Evolutionary conservation across 2,797 vertebrate genomes (phyloP).

Genomic region (Anas bahamensis): DNA sequence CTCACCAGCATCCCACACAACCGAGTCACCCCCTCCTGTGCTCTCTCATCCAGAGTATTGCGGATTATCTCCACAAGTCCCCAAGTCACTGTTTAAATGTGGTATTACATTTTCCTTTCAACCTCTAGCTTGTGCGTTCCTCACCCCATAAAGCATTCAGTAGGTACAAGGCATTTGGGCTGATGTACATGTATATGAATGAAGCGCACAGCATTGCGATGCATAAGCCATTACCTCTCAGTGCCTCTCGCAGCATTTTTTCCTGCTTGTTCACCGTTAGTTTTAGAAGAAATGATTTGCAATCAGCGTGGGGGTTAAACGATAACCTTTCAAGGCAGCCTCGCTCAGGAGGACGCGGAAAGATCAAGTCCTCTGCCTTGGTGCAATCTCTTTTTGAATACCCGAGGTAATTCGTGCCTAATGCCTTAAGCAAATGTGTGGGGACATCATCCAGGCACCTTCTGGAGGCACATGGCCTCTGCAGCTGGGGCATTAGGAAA

Average conservation of each 20-base stretch:
- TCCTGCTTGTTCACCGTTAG: not conserved
- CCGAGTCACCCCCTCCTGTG: not conserved
- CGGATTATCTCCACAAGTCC: not conserved
- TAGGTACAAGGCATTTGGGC: not conserved
- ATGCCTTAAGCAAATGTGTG: accelerated
- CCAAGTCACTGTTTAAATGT: not conserved
- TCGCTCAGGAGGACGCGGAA: not conserved
- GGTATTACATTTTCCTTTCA: slow-evolving; percentile 11
- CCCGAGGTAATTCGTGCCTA: not conserved
- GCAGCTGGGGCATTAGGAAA: not conserved
- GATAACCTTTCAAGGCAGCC: not conserved
- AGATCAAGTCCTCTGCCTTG: not conserved
- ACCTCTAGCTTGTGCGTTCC: not conserved
- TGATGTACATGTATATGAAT: not conserved
- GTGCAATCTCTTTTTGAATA: not conserved
- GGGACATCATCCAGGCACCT: not conserved
- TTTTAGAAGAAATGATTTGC: not conserved
- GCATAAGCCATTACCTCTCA: not conserved
- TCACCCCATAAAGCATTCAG: not conserved
- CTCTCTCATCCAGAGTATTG: not conserved
- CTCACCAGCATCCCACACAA: accelerated
- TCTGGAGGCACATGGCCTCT: not conserved
- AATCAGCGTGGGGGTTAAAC: not conserved
- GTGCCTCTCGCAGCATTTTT: not conserved
- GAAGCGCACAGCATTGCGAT: not conserved